These are phyloP conservation scores for Danio choprae DNA, from an alignment of 2,797 vertebrate genomes.

Conservation along the genomic window DNA sequence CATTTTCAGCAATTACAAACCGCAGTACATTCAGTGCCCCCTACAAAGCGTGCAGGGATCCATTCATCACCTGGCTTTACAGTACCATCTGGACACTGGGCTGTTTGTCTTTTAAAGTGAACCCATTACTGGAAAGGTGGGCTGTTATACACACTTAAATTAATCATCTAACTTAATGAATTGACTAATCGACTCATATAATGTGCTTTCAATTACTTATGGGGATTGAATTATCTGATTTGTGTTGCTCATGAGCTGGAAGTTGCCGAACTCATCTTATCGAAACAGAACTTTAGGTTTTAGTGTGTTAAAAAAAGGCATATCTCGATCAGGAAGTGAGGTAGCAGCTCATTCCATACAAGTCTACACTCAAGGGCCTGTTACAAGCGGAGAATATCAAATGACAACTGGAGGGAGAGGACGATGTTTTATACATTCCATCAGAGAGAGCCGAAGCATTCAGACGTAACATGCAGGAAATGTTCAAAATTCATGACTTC, in stretches of 20 bases:
- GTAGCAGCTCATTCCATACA: conserved; percentile 29
- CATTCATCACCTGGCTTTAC: conserved; percentile 48
- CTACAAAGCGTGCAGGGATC: conserved; percentile 35
- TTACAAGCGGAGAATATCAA: conserved; percentile 38
- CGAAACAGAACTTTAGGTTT: neutral
- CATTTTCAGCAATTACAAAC: conserved; percentile 53
- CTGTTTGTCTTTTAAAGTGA: conserved; percentile 30
- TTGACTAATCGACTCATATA: neutral
- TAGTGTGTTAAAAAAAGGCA: neutral
- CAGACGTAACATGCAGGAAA: conserved; percentile 45
- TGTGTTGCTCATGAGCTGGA: neutral
- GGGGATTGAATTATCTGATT: neutral
- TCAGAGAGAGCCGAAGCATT: conserved; percentile 34
- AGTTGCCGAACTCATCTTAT: conserved; percentile 4
- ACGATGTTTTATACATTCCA: conserved; percentile 65
- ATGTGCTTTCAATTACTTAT: neutral
- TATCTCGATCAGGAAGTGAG: conserved; percentile 53
- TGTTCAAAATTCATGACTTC: conserved; percentile 52
- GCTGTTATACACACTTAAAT: conserved; percentile 28
- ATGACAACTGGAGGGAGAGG: conserved; percentile 45
- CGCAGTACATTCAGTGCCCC: conserved; percentile 26
- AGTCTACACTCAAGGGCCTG: conserved; percentile 13
- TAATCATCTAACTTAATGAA: conserved; percentile 28
- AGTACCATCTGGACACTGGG: conserved; percentile 47
- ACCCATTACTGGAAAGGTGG: conserved; percentile 12